Evolutionary conservation across 2,113 vertebrate species (phyloP).

Genomic region (Muntiacus reevesi): DNA sequence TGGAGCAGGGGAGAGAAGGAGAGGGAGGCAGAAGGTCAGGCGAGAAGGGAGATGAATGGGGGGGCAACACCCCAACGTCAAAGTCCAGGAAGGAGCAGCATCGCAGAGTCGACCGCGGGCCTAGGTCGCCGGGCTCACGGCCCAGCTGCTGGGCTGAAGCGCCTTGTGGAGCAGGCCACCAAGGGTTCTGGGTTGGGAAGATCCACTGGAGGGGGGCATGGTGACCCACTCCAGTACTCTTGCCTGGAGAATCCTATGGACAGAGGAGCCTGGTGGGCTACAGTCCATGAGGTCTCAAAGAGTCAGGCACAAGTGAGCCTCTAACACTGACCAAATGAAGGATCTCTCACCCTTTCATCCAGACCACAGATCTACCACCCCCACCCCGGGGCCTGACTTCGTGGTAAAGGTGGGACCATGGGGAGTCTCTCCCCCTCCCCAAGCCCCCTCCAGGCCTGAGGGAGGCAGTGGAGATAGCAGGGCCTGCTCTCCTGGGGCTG

Average conservation of each 20-base stretch:
- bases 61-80: neutral
- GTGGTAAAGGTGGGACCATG: neutral
- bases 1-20: neutral
- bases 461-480: neutral
- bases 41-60: neutral
- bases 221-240: neutral
- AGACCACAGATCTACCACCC: accelerated
- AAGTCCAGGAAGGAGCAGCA: neutral
- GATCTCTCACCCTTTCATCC: neutral
- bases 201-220: neutral
- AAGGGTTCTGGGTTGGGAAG: neutral
- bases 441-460: neutral
- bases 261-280: neutral
- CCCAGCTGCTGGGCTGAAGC: neutral
- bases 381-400: neutral
- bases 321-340: neutral
- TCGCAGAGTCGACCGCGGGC: accelerated
- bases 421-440: neutral
- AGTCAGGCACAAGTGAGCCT: neutral
- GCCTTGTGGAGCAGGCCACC: neutral
- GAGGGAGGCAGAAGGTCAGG: neutral
- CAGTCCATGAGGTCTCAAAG: neutral
- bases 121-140: accelerated
- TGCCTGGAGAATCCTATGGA: neutral
- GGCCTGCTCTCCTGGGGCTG: neutral